phyloP scores from a whole-genome alignment of 2,797 vertebrate genomes.

The Florisuga fusca region DNA sequence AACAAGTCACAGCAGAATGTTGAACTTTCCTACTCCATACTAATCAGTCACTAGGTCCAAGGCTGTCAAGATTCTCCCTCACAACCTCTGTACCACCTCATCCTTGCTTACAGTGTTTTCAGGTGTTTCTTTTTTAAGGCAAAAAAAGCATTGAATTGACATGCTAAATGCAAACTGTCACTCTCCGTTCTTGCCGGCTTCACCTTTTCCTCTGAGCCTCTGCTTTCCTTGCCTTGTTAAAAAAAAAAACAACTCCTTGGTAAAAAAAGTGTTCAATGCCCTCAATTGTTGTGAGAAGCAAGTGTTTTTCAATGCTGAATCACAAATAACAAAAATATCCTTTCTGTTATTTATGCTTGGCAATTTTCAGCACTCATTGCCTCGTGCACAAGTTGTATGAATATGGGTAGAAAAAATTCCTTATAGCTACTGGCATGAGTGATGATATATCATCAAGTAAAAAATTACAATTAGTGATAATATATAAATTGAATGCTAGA shows the following conservation, averaged over 20 bases:
- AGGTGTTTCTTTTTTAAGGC: neutral
- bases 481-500: slow-evolving; percentile 9
- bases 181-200: neutral
- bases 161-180: neutral
- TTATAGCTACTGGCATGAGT: neutral
- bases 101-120: neutral
- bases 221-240: neutral
- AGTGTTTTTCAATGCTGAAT: neutral
- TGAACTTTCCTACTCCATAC: neutral
- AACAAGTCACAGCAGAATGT: neutral
- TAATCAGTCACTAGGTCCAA: neutral
- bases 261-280: neutral
- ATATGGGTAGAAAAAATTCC: slow-evolving; percentile 6
- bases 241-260: neutral
- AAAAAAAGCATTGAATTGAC: neutral
- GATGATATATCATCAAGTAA: neutral
- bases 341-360: neutral
- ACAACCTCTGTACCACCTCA: neutral
- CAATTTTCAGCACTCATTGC: neutral
- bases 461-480: slow-evolving; percentile 34
- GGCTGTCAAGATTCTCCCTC: neutral
- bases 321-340: neutral
- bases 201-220: neutral
- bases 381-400: neutral
- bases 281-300: neutral